Percentiles rank a stretch among this genome's conserved stretches.
Conservation (phyloP, 2,113 vertebrate species). For the Neogale vison region DNA sequence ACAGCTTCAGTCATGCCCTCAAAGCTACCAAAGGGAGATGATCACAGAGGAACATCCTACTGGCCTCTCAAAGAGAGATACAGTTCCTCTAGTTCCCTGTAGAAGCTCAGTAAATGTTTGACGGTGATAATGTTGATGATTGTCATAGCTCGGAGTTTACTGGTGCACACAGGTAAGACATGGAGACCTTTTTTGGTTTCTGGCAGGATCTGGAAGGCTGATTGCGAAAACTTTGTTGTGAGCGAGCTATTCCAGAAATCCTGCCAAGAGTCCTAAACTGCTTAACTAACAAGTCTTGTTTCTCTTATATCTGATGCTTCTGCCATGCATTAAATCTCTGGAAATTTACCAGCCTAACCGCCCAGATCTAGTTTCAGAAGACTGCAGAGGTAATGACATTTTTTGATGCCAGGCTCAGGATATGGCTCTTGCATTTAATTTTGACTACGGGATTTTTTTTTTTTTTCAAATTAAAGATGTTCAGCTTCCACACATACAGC, state of each 20-base stretch:
- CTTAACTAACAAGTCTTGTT: conserved; percentile 53
- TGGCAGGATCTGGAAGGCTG: background rate
- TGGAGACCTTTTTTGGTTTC: background rate
- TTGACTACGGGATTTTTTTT: conserved; percentile 49
- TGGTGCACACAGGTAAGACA: background rate
- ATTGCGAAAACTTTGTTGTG: background rate
- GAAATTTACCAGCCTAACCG: conserved; percentile 39
- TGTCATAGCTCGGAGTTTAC: background rate
- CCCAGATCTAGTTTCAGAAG: conserved; percentile 25
- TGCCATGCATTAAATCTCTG: conserved; percentile 38
- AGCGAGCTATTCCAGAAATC: conserved; percentile 43
- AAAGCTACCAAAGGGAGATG: background rate
- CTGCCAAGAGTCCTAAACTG: background rate
- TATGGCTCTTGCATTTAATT: conserved; percentile 51
- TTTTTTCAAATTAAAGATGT: conserved; percentile 51
- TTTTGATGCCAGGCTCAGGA: conserved; percentile 2
- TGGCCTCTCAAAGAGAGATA: background rate
- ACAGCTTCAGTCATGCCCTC: background rate
- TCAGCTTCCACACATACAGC: background rate
- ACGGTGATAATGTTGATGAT: background rate
- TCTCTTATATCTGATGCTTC: background rate
- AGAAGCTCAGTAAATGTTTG: background rate
- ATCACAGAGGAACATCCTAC: background rate
- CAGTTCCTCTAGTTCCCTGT: background rate
- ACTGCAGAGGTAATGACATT: conserved; percentile 3